phyloP scores from a whole-genome alignment of 2,113 vertebrate genomes.

The Bostrychus sinensis region DNA sequence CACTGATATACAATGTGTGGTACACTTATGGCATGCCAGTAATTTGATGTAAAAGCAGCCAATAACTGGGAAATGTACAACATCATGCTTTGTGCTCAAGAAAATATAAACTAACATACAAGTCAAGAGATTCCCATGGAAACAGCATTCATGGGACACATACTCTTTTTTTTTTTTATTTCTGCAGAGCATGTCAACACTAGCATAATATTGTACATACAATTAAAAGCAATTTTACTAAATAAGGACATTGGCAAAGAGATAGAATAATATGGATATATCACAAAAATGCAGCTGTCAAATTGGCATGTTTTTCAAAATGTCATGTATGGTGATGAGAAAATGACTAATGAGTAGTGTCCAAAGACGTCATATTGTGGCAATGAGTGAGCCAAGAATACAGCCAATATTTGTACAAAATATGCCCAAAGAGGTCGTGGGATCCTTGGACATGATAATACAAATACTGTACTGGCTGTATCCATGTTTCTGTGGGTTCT shows the following conservation, averaged over 20 bases:
- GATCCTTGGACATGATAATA: too few species aligned
- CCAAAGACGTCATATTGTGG: not conserved
- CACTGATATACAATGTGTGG: too few species aligned
- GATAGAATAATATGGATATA: not conserved
- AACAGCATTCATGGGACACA: not conserved
- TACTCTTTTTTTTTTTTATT: too few species aligned
- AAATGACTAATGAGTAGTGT: slow-evolving; percentile 11
- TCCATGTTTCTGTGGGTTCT: not conserved
- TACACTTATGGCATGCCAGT: too few species aligned
- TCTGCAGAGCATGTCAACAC: not conserved
- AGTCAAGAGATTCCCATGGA: not conserved
- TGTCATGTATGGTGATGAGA: not conserved
- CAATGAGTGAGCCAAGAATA: not conserved
- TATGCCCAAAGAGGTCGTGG: not conserved
- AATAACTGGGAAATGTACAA: not conserved
- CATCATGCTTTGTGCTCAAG: not conserved
- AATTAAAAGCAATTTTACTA: not conserved
- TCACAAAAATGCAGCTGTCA: not conserved
- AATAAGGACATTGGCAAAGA: not conserved
- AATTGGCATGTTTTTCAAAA: not conserved
- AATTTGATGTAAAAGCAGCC: not conserved
- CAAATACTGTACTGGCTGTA: too few species aligned
- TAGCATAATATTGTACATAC: not conserved
- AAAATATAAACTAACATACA: not conserved
- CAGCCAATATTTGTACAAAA: not conserved